phyloP scores from a whole-genome alignment of 2,888 invertebrate species.

The Eupeodes latifasciatus region DNA sequence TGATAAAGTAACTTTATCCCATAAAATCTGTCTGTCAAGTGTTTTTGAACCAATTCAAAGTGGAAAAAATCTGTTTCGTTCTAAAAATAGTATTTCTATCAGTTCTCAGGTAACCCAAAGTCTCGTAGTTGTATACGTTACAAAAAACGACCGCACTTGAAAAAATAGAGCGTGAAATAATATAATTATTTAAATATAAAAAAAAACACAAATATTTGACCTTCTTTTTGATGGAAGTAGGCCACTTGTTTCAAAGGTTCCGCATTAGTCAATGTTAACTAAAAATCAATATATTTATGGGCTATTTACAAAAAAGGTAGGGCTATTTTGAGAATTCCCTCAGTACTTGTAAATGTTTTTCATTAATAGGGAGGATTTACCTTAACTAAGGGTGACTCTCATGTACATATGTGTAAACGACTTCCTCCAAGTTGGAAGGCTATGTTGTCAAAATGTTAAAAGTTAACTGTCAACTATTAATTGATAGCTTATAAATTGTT shows the following conservation, averaged over 20 bases:
- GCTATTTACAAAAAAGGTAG: too few relatives aligned
- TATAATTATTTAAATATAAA: neutral
- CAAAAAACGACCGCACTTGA: too few relatives aligned
- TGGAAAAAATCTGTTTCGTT: neutral
- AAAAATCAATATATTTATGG: neutral
- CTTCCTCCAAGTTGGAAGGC: too few relatives aligned
- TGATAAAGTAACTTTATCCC: too few relatives aligned
- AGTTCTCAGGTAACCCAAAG: neutral
- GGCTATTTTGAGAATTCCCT: neutral
- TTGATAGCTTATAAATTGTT: too few relatives aligned
- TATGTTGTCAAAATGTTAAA: too few relatives aligned
- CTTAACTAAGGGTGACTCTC: too few relatives aligned
- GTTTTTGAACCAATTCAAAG: slow-evolving; percentile 6
- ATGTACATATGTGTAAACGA: too few relatives aligned
- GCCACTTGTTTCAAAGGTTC: slow-evolving; percentile 16
- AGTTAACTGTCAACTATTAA: too few relatives aligned
- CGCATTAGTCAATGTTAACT: neutral
- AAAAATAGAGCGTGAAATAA: neutral
- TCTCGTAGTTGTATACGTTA: too few relatives aligned
- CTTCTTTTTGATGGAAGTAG: slow-evolving; percentile 8
- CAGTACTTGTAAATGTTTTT: neutral
- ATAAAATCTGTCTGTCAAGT: neutral
- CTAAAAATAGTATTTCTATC: neutral
- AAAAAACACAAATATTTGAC: neutral
- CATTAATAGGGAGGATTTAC: too few relatives aligned